Evolutionary conservation across 2,113 vertebrate genomes (phyloP).

Genomic region (Acrocephalus kingi): DNA sequence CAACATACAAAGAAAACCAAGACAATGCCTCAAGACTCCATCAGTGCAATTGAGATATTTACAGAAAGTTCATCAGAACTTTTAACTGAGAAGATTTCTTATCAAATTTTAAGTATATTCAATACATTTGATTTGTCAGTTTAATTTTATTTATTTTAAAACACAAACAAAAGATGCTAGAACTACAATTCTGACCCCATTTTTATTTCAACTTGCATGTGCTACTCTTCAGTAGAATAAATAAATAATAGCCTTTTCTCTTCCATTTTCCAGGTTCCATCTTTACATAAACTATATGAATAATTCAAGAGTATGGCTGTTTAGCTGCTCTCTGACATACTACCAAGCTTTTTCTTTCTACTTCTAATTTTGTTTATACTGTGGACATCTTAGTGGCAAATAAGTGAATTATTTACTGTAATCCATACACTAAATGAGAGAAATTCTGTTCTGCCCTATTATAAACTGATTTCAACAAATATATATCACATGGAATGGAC

Average conservation of each 20-base stretch:
- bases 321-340: conserved; percentile 42
- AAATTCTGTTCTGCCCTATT: neutral
- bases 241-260: conserved; percentile 58
- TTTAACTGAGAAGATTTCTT: neutral
- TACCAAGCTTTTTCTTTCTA: conserved; percentile 32
- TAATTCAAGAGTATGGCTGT: conserved; percentile 61
- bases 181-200: conserved; percentile 31
- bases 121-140: neutral
- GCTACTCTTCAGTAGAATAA: conserved; percentile 49
- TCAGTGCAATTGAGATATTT: neutral
- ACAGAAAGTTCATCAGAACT: neutral
- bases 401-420: conserved; percentile 23
- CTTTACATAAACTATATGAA: conserved; percentile 59
- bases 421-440: neutral
- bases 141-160: conserved; percentile 53
- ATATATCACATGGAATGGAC: neutral
- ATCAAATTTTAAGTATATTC: neutral
- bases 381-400: conserved; percentile 42
- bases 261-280: conserved; percentile 55
- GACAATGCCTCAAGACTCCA: neutral
- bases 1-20: neutral
- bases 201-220: conserved; percentile 50
- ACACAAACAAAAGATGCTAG: conserved; percentile 21
- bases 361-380: conserved; percentile 24
- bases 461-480: neutral